Evolutionary conservation across 2,888 invertebrate genomes (phyloP).

Genomic region (Drosophila eohydei): DNA sequence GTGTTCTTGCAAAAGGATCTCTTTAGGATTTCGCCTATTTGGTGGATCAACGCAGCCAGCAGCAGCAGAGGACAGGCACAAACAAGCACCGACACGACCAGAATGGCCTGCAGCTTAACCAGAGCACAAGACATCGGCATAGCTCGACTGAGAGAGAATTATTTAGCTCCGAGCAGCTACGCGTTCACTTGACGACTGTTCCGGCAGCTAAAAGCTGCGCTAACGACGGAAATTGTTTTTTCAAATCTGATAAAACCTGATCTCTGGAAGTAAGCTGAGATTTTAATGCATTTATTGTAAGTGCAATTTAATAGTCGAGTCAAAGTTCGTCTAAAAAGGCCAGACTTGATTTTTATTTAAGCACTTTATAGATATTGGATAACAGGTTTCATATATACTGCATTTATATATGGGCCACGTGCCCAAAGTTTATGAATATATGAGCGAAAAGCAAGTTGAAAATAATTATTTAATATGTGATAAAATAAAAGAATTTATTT

Average conservation of each 20-base stretch:
- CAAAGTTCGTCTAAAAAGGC: background rate
- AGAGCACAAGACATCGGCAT: conserved; percentile 8
- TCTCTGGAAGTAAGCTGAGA: background rate
- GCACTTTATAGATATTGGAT: background rate
- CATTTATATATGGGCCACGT: background rate
- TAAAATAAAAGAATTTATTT: too few species aligned
- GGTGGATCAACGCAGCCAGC: conserved; percentile 31
- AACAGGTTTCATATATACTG: background rate
- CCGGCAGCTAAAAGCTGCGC: background rate
- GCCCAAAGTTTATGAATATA: background rate
- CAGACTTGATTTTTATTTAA: background rate
- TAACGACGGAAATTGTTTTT: background rate
- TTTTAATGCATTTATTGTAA: background rate
- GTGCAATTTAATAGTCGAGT: background rate
- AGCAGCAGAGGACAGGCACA: conserved; percentile 40
- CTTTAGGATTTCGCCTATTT: conserved; percentile 10
- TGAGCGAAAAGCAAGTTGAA: background rate
- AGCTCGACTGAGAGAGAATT: background rate
- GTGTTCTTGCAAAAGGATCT: background rate
- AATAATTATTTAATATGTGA: too few species aligned
- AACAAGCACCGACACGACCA: conserved; percentile 7
- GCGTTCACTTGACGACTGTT: conserved; percentile 8
- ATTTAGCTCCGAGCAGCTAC: background rate
- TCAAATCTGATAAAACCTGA: background rate
- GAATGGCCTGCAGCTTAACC: conserved; percentile 13